These are phyloP conservation scores for Notodromas monacha DNA, from an alignment of 2,888 invertebrate genomes.

Conservation along the genomic window DNA sequence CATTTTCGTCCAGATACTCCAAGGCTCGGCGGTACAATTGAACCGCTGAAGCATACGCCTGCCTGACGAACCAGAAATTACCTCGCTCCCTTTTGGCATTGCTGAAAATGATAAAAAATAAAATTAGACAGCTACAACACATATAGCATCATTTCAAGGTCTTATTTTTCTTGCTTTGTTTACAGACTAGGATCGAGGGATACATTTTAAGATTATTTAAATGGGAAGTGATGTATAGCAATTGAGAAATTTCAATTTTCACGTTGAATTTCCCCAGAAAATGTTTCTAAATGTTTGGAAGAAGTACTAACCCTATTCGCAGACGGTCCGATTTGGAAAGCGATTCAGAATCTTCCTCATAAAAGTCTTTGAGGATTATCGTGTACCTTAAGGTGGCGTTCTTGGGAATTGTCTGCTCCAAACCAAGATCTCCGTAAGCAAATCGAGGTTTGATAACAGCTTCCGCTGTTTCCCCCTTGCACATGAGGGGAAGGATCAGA, in stretches of 20 bases:
- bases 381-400: conserved; percentile 31
- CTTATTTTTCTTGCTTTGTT: conserved; percentile 7
- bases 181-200: no score
- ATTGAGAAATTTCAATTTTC: no score
- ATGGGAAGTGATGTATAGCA: no score
- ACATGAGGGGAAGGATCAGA: conserved; percentile 50
- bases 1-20: conserved; percentile 29
- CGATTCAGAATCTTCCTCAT: conserved; percentile 25
- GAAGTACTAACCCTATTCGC: conserved; percentile 30
- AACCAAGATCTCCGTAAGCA: conserved; percentile 43
- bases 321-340: conserved; percentile 31
- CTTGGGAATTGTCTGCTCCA: conserved; percentile 27
- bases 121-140: no score
- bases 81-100: conserved; percentile 47
- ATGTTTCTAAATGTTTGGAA: no score
- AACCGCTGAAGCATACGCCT: conserved; percentile 43
- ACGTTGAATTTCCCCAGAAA: no score
- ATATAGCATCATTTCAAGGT: background rate
- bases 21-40: conserved; percentile 55
- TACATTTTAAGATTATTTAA: no score
- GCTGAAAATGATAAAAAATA: conserved; percentile 17
- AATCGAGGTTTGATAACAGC: conserved; percentile 40
- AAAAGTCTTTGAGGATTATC: conserved; percentile 32
- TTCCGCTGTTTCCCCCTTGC: conserved; percentile 38
- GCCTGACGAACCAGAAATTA: conserved; percentile 59